phyloP scores from a whole-genome alignment of 2,888 invertebrate species.

The Erebia palarica region DNA sequence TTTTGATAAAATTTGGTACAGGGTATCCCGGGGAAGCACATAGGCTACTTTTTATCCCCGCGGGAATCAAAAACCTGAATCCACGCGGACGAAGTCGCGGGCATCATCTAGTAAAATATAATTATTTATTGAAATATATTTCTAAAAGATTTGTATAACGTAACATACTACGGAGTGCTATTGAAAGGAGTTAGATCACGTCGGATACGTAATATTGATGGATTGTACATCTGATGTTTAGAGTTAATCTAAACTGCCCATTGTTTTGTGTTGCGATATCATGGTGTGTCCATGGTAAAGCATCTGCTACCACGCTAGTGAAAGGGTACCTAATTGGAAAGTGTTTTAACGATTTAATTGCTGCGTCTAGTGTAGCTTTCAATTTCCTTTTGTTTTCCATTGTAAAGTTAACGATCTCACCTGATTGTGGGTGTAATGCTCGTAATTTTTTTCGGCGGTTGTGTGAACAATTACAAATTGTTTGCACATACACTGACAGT shows the following conservation, averaged over 20 bases:
- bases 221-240: conserved; percentile 29
- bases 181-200: conserved; percentile 33
- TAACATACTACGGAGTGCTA: conserved; percentile 25
- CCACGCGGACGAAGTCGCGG: no score
- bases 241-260: conserved; percentile 35
- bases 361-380: neutral
- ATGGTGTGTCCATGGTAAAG: conserved; percentile 16
- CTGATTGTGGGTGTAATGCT: no score
- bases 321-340: conserved; percentile 19
- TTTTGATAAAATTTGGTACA: no score
- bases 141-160: conserved; percentile 8
- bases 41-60: no score
- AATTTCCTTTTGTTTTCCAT: neutral
- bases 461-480: no score
- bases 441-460: no score
- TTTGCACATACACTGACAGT: no score
- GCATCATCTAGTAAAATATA: neutral
- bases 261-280: conserved; percentile 26
- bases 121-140: neutral
- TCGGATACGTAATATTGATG: conserved; percentile 35
- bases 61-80: no score
- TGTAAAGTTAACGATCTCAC: no score
- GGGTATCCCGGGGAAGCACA: no score
- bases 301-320: conserved; percentile 15
- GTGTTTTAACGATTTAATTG: conserved; percentile 17